Conservation (phyloP, 1,140 invertebrate species). For the Neodiprion pinetum region DNA sequence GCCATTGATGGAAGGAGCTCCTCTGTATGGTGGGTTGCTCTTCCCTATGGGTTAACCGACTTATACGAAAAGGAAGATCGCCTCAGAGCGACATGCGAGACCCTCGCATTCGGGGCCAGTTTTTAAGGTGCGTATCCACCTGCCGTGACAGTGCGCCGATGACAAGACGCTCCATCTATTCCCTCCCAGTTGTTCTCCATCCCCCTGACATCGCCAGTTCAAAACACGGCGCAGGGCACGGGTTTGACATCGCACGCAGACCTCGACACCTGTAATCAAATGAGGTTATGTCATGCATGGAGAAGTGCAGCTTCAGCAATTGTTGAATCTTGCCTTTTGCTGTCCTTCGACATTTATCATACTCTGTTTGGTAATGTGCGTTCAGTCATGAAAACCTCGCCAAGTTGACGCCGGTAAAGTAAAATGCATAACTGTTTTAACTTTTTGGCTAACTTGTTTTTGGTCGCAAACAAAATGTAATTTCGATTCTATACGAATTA, state of each 20-base stretch:
- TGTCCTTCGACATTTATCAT: background rate
- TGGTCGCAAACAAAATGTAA: no score
- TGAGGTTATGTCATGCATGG: slow-evolving; percentile 11
- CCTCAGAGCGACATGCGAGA: background rate
- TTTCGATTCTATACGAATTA: no score
- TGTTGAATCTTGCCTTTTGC: background rate
- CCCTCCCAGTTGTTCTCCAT: slow-evolving; percentile 31
- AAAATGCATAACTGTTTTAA: slow-evolving; percentile 10
- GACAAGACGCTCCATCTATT: slow-evolving; percentile 44
- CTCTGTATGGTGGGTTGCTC: background rate
- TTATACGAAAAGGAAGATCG: slow-evolving; percentile 4
- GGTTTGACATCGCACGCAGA: slow-evolving; percentile 38
- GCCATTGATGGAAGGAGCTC: background rate
- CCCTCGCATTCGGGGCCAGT: background rate
- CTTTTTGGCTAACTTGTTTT: no score
- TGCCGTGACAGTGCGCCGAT: slow-evolving; percentile 40
- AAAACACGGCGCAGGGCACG: slow-evolving; percentile 26
- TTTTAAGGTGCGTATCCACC: slow-evolving; percentile 39
- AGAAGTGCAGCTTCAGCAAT: no score
- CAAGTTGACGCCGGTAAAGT: background rate
- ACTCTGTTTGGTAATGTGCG: background rate
- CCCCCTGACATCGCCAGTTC: slow-evolving; percentile 25
- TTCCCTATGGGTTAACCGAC: slow-evolving; percentile 1
- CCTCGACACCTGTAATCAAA: slow-evolving; percentile 34
- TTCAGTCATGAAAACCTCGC: background rate